Percentiles rank a stretch among this genome's conserved stretches.
phyloP scores from a whole-genome alignment of 1,140 invertebrate genomes.

The Venturia canescens region DNA sequence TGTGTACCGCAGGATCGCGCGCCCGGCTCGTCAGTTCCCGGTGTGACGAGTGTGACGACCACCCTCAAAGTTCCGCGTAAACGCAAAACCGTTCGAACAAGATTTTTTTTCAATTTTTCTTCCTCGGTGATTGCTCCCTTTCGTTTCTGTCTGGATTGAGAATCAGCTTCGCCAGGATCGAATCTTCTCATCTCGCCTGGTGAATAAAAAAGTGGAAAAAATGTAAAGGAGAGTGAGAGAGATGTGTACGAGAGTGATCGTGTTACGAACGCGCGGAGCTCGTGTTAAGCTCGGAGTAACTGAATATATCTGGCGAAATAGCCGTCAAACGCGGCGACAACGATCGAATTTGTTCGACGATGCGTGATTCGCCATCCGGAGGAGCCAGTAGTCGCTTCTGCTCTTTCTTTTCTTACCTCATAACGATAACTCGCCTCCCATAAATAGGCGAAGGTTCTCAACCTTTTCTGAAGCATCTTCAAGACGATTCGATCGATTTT shows the following conservation, averaged over 20 bases:
- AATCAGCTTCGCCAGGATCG: background rate
- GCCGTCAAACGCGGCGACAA: conserved; percentile 68
- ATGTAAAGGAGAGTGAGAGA: background rate
- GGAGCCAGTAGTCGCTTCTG: conserved; percentile 31
- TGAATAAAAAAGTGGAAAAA: background rate
- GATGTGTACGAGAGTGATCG: conserved; percentile 61
- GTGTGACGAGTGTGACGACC: background rate
- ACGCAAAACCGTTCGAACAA: background rate
- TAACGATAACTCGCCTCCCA: conserved; percentile 50
- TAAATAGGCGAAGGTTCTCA: conserved; percentile 57
- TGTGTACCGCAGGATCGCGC: background rate
- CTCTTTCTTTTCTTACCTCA: conserved; percentile 35
- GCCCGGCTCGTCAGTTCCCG: background rate
- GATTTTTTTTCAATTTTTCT: background rate
- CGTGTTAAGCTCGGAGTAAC: conserved; percentile 69
- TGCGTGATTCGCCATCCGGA: conserved; percentile 52
- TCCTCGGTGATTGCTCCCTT: background rate
- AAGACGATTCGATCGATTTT: background rate
- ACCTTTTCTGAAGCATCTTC: background rate
- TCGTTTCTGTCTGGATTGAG: conserved; percentile 21
- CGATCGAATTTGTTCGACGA: conserved; percentile 70
- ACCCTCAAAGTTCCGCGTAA: conserved; percentile 24
- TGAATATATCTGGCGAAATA: conserved; percentile 70
- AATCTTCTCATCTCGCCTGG: too few species aligned
- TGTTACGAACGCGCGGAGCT: conserved; percentile 67